A percentile compares a stretch with the other conserved stretches of the same genome.
Conservation (phyloP, 2,888 invertebrate genomes). For the Tetragonisca angustula region DNA sequence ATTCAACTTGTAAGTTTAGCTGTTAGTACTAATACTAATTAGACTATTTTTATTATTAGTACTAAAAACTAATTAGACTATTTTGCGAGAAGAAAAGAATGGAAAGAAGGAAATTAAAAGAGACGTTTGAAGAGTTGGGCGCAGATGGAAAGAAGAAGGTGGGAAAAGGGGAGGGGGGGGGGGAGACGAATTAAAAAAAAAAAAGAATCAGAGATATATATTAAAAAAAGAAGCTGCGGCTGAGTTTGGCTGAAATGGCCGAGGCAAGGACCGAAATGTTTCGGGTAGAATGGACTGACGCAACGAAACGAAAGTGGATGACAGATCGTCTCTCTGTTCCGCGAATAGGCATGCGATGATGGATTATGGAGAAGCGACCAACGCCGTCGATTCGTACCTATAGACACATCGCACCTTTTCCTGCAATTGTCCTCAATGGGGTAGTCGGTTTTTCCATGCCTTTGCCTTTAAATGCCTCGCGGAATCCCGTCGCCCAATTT, state of each 20-base stretch:
- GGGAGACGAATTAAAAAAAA: background rate
- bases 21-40: no score
- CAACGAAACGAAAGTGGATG: constrained; percentile 80
- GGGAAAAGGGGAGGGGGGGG: no score
- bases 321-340: constrained; percentile 80
- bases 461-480: constrained; percentile 66
- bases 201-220: background rate
- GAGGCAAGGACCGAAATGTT: constrained; percentile 55
- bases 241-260: constrained; percentile 45
- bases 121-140: background rate
- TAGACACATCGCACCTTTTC: constrained; percentile 66
- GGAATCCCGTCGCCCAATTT: constrained; percentile 78
- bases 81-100: background rate
- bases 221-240: constrained; percentile 4
- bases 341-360: constrained; percentile 81
- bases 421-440: constrained; percentile 68
- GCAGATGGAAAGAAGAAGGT: background rate
- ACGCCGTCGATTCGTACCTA: constrained; percentile 66
- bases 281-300: constrained; percentile 71
- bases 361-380: constrained; percentile 77
- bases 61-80: no score
- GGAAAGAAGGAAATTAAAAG: background rate
- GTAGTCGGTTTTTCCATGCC: constrained; percentile 56
- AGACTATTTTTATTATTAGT: no score
- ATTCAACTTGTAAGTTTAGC: no score